Percentiles rank a stretch among this genome's conserved stretches.
phyloP scores from a whole-genome alignment of 2,797 vertebrate genomes.

The Siniperca scherzeri region DNA sequence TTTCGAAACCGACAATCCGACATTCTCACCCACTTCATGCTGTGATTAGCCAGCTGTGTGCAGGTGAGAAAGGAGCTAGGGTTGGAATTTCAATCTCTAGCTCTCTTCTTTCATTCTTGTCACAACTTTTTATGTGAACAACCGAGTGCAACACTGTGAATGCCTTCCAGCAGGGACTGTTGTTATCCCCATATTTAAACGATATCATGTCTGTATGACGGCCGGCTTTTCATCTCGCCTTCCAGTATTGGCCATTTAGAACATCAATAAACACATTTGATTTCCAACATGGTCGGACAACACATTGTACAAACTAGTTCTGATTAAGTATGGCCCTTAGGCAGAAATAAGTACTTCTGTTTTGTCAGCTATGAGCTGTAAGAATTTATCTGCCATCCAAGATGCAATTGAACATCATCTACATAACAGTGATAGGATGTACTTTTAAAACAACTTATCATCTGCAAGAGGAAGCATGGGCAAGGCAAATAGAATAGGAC shows the following conservation, averaged over 20 bases:
- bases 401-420: not conserved
- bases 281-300: not conserved
- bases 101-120: too few relatives aligned
- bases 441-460: not conserved
- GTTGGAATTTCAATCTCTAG: too few relatives aligned
- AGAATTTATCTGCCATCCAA: not conserved
- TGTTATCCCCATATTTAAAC: not conserved
- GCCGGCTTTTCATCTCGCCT: too few relatives aligned
- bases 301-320: too few relatives aligned
- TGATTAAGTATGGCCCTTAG: not conserved
- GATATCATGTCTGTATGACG: not conserved
- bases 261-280: not conserved
- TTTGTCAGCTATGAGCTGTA: not conserved
- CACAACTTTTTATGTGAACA: too few relatives aligned
- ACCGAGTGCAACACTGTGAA: too few relatives aligned
- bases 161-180: too few relatives aligned
- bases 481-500: not conserved
- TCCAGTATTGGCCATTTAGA: not conserved
- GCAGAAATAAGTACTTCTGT: too few relatives aligned
- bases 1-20: too few relatives aligned
- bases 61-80: too few relatives aligned
- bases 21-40: too few relatives aligned
- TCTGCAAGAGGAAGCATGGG: not conserved
- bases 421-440: not conserved
- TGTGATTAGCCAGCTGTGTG: too few relatives aligned